Evolutionary conservation across 2,113 vertebrate species (phyloP).

Genomic region (Pluvianellus socialis): DNA sequence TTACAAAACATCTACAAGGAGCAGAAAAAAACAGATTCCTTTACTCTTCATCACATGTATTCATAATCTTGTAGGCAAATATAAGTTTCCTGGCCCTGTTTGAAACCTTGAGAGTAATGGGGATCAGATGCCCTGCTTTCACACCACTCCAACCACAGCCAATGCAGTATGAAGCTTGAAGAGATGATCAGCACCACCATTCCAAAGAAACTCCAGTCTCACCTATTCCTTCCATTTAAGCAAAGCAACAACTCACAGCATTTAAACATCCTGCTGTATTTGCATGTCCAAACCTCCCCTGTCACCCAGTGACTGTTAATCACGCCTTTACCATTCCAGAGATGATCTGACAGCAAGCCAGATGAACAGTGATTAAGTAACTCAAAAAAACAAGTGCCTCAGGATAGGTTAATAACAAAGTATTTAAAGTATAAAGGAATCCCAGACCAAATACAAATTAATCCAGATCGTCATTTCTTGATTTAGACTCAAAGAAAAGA

Average conservation of each 20-base stretch:
- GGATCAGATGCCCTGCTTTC: background rate
- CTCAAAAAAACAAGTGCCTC: background rate
- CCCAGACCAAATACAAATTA: background rate
- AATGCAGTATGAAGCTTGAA: background rate
- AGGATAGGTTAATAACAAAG: background rate
- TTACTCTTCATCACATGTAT: background rate
- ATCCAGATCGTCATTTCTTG: background rate
- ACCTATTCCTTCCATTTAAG: background rate
- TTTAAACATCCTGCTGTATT: background rate
- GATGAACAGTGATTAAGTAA: background rate
- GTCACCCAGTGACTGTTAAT: background rate
- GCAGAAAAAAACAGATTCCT: background rate
- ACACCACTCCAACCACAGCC: background rate
- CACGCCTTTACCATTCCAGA: background rate
- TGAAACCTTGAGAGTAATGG: background rate
- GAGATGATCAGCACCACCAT: background rate
- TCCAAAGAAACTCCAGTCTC: background rate
- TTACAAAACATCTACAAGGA: background rate
- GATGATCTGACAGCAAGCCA: background rate
- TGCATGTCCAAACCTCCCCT: background rate
- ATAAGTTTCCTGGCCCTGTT: background rate
- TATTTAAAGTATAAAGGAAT: background rate
- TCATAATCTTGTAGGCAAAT: too few species aligned
- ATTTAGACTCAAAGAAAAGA: background rate
- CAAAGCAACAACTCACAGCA: background rate